Percentiles rank a stretch among this genome's conserved stretches.
Conservation (phyloP, 2,888 invertebrate genomes). For the Trichogramma dendrolimi region DNA sequence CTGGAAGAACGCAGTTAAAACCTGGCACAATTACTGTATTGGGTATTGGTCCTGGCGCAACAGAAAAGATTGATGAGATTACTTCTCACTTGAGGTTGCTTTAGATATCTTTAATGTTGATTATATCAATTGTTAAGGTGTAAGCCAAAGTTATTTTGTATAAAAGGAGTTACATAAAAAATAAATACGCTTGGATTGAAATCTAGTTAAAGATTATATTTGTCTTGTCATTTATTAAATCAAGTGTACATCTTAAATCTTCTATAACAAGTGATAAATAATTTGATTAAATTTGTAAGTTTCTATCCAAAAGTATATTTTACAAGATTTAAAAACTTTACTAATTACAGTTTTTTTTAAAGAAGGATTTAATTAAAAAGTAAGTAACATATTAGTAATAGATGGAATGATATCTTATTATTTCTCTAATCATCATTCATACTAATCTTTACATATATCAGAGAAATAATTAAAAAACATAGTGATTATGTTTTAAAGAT, state of each 20-base stretch:
- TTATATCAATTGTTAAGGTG: constrained; percentile 10
- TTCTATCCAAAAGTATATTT: constrained; percentile 13
- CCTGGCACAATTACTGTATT: constrained; percentile 67
- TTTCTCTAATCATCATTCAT: no score
- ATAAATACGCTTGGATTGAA: constrained; percentile 12
- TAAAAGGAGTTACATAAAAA: constrained; percentile 4
- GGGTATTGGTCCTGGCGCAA: constrained; percentile 69
- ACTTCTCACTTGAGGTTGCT: constrained; percentile 65
- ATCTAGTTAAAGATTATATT: constrained; percentile 26
- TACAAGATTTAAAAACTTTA: no score
- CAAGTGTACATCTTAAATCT: constrained; percentile 12
- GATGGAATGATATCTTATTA: no score
- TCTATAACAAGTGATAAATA: constrained; percentile 6
- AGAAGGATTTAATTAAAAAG: no score
- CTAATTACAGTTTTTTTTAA: no score
- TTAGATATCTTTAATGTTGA: constrained; percentile 40
- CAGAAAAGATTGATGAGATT: constrained; percentile 58
- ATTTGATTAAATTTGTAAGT: constrained; percentile 19
- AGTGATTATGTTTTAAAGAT: no score
- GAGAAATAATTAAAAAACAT: no score
- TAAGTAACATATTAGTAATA: no score
- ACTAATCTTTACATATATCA: neutral
- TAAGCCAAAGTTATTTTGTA: constrained; percentile 10
- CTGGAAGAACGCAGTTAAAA: constrained; percentile 68
- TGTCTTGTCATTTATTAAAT: constrained; percentile 18